Conservation (phyloP, 35 echinoderm and acorn worm genomes). For the Anneissia japonica region DNA sequence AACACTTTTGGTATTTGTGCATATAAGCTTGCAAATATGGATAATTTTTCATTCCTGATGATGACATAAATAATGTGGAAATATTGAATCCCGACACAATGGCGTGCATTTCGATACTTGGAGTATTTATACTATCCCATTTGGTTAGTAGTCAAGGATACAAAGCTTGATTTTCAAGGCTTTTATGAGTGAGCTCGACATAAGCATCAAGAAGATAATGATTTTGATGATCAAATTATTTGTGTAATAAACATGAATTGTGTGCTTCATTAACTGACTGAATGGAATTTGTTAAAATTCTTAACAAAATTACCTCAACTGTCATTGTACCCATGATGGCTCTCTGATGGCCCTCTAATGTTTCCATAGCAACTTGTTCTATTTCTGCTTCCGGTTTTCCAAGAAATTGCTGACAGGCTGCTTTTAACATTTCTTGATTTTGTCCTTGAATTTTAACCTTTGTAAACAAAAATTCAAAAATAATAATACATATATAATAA, state of each 20-base stretch:
- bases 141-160: too few relatives aligned
- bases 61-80: too few relatives aligned
- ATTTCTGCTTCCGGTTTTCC: constrained; percentile 55
- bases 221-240: too few relatives aligned
- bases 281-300: neutral
- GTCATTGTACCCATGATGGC: constrained; percentile 84
- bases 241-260: neutral
- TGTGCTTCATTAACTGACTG: neutral
- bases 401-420: constrained; percentile 71
- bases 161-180: too few relatives aligned
- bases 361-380: constrained; percentile 67
- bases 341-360: constrained; percentile 73
- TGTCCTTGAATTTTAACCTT: constrained; percentile 79
- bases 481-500: neutral
- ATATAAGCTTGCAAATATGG: too few relatives aligned
- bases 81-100: too few relatives aligned
- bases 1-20: too few relatives aligned
- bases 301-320: constrained; percentile 43
- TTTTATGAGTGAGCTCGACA: too few relatives aligned
- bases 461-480: neutral
- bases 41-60: too few relatives aligned
- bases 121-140: too few relatives aligned
- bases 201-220: too few relatives aligned
- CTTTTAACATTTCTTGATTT: constrained; percentile 69
- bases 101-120: too few relatives aligned